These are phyloP conservation scores for Prochilodus magdalenae DNA, from an alignment of 2,113 vertebrate genomes.

Conservation along the genomic window DNA sequence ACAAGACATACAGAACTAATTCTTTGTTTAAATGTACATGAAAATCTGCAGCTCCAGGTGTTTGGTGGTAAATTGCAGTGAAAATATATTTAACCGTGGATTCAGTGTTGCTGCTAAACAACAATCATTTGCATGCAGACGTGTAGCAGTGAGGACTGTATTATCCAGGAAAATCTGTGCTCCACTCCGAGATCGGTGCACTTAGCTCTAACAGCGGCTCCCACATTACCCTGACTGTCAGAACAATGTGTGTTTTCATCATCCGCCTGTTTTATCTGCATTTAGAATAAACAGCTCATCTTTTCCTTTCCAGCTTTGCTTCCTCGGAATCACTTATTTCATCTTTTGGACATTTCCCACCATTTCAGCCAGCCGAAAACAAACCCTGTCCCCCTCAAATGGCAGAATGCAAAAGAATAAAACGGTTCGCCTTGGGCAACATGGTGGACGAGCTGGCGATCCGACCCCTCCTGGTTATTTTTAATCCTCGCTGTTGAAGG, in stretches of 20 bases:
- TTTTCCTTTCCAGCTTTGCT: background rate
- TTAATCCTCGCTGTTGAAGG: slow-evolving; percentile 41
- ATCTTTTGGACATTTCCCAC: slow-evolving; percentile 5
- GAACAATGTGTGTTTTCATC: background rate
- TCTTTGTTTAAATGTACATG: too few relatives aligned
- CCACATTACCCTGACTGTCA: background rate
- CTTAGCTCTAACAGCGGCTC: background rate
- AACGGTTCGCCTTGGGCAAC: slow-evolving; percentile 38
- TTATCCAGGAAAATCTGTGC: background rate
- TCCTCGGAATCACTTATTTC: slow-evolving; percentile 12
- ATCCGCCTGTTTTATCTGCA: background rate
- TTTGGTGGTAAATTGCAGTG: slow-evolving; percentile 26
- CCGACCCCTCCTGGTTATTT: slow-evolving; percentile 38
- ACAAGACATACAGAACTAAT: too few relatives aligned
- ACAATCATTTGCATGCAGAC: slow-evolving; percentile 20
- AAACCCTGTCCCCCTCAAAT: background rate
- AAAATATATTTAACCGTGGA: slow-evolving; percentile 27
- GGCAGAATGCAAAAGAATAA: slow-evolving; percentile 41
- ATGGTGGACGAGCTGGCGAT: background rate
- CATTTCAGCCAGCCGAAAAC: slow-evolving; percentile 15
- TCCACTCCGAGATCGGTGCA: background rate
- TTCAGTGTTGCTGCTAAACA: background rate
- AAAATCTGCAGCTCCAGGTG: background rate
- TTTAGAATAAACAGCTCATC: background rate
- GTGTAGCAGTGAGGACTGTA: background rate